Base-by-base conservation (phyloP, 23 tunicate species). In the Ciona savignyi region DNA sequence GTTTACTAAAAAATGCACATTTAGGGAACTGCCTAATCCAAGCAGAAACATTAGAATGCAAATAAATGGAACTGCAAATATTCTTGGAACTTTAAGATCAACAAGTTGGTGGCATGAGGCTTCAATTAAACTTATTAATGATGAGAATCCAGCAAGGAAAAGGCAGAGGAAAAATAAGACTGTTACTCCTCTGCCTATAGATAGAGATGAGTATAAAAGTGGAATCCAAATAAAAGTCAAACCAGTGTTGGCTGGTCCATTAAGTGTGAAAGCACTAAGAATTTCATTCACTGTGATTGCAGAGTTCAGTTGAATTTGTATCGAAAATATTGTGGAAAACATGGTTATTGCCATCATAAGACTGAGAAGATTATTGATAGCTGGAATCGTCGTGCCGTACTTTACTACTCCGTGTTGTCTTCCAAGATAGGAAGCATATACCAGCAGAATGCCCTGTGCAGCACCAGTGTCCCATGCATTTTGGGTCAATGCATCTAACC, bases 391-490 rank as follows among this genome's bases (percentile, higher is more conserved):
- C 3, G 87, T 83, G 30, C 84, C 83, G 27, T 89, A 89, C 71
- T 70, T 78, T 19, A 89, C 96, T 25, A 89, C 88, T 1, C 88
- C 85, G 63, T 89, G 96, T 63, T 82, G 73, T 31, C 70, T 83
- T 28, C 81, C 81, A 77, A 89, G 80, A 63, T 82, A 82, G 1
- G 96, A 63, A 23, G 96, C 88, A 83, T 82, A 89, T 9, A 83
- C 86, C 24, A 89, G 74, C 28, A 82, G 34, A 3, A 76, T 62
- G n/a, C 96, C 96, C 6, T 62, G 48, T n/a, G 83, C 96, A 35
- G 96, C 96, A 3, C 96, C 96, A 33, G 96, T 89, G 70, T 89
- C 96, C 96, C 96, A 89, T 49, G 96, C 96, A 78, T 89, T 89
- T 78, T 89, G 96, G 11, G 96, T 78, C 51, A 89, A 62, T 1